Evolutionary conservation across 2,888 invertebrate genomes (phyloP).

Genomic region (Phalera bucephala): DNA sequence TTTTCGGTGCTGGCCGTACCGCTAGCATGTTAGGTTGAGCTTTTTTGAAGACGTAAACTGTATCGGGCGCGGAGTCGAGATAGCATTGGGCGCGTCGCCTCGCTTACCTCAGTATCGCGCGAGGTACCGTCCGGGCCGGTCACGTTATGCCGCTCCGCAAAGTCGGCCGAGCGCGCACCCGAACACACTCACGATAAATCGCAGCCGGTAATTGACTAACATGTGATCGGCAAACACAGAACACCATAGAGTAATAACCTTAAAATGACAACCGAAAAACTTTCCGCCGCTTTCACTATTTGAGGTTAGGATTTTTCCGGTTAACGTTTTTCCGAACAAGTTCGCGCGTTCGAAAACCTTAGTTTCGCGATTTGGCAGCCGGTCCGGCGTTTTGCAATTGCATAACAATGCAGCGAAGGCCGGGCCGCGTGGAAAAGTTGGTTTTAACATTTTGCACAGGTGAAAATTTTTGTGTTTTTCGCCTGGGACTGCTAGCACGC

Average conservation of each 20-base stretch:
- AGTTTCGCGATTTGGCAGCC: conserved; percentile 58
- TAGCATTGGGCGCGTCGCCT: conserved; percentile 34
- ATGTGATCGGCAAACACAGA: conserved; percentile 54
- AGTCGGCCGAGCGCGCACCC: conserved; percentile 43
- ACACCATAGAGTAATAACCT: conserved; percentile 56
- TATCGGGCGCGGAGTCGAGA: conserved; percentile 51
- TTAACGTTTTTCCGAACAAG: conserved; percentile 53
- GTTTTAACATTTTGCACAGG: conserved; percentile 47
- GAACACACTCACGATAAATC: conserved; percentile 64
- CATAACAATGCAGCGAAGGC: conserved; percentile 76
- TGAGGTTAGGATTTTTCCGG: conserved; percentile 61
- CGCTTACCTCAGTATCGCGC: conserved; percentile 63
- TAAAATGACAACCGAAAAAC: conserved; percentile 27
- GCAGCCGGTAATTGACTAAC: conserved; percentile 53
- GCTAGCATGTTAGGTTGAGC: conserved; percentile 42
- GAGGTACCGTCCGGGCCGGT: conserved; percentile 56
- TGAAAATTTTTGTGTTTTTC: conserved; percentile 57
- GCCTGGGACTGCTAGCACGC: conserved; percentile 45
- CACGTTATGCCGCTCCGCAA: conserved; percentile 51
- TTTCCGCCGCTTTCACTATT: conserved; percentile 43
- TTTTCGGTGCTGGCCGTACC: conserved; percentile 42
- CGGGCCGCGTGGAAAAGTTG: conserved; percentile 69
- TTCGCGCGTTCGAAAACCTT: conserved; percentile 47
- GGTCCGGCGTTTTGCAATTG: conserved; percentile 60
- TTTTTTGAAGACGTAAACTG: conserved; percentile 57